Base-by-base conservation (phyloP, 2,113 vertebrate genomes). In the Perca flavescens region DNA sequence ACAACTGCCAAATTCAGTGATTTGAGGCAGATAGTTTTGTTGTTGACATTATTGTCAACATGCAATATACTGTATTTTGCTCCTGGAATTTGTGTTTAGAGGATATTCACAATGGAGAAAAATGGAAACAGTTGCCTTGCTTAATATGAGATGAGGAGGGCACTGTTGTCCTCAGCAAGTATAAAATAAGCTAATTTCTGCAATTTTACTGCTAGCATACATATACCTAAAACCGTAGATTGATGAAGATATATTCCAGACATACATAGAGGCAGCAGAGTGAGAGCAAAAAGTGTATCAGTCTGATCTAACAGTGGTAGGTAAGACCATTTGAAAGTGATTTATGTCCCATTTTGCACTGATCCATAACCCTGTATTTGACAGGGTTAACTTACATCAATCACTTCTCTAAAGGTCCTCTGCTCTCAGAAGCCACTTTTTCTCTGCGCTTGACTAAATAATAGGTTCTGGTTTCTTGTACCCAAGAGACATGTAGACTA, bases 331-430 rank as follows among this genome's bases (percentile, higher is more conserved):
- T 88, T 89, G 74, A 82, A 91, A 90, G 77, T 86, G 74, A 91
- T 92, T 90, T 77, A 88, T 80, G 56, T 66, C 65, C 78, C 15
- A 49, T 77, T 84, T 86, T 87, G 83, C 82, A 72, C 81, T 69
- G 90, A 90, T 91, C 85, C 83, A 83, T 90, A 93, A 92, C 85
- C 90, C 75, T 82, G 22, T 28, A 67, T 87, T 60, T 90, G 91
- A 92, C 84, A 73, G 66, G 87, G 86, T 89, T 80, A 88, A 88
- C 78, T 82, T 65, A 67, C 83, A 93, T 93, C 92, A 89, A 78
- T 93, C 92, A 93, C 54, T 62, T 54, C 56, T 62, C 74, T 80
- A 69, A 86, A 72, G 74, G 79, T 75, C 79, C 52, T 65, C 58
- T n/a, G 57, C 77, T 61, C 52, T 69, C 63, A 66, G 68, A 60